These are phyloP conservation scores for Rhagium mordax DNA, from an alignment of 2,888 invertebrate species.

Conservation along the genomic window DNA sequence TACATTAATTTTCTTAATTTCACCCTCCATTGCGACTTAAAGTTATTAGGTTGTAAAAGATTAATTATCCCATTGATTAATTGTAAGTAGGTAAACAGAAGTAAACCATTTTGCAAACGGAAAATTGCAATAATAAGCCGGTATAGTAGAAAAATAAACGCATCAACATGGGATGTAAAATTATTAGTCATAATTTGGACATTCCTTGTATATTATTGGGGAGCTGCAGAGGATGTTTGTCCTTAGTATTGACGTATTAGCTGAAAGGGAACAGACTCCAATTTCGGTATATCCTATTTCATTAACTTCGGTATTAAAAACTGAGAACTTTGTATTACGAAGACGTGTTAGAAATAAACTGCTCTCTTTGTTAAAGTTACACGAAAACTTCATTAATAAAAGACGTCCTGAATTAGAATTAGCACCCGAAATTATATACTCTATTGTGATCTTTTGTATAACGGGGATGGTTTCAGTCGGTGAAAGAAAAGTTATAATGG, in stretches of 20 bases:
- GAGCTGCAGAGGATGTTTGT: background rate
- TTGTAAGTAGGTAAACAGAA: constrained; percentile 20
- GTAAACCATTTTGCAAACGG: background rate
- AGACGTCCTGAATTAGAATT: constrained; percentile 39
- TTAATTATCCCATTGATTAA: constrained; percentile 46
- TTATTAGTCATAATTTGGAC: too few relatives aligned
- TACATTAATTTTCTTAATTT: constrained; percentile 58
- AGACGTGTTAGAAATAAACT: constrained; percentile 39
- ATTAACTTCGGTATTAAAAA: constrained; percentile 30
- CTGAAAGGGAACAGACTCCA: background rate
- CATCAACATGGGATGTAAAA: too few relatives aligned
- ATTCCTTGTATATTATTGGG: too few relatives aligned
- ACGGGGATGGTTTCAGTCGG: background rate
- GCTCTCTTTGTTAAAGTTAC: constrained; percentile 36
- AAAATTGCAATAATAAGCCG: constrained; percentile 9
- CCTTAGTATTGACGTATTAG: background rate
- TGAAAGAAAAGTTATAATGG: constrained; percentile 17
- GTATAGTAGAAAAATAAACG: background rate
- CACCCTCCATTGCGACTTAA: constrained; percentile 49
- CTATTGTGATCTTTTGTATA: constrained; percentile 16
- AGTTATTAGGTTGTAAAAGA: constrained; percentile 53
- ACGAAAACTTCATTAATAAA: constrained; percentile 44
- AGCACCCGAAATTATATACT: constrained; percentile 32
- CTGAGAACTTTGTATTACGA: constrained; percentile 28
- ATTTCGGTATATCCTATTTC: constrained; percentile 8